Evolutionary conservation across 2,113 vertebrate species (phyloP).

Genomic region (Capra hircus): DNA sequence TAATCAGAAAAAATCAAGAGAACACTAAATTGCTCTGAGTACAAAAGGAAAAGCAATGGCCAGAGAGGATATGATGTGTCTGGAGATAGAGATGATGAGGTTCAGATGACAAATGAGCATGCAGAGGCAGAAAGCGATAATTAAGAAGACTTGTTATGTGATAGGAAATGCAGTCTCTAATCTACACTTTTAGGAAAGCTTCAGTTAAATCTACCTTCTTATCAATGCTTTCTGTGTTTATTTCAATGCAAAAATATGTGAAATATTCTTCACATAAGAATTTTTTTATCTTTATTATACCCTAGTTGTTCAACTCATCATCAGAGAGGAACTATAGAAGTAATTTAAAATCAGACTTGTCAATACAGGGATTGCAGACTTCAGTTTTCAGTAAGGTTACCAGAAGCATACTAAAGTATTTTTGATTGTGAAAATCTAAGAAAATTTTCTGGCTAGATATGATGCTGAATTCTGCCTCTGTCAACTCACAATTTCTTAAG

Average conservation of each 20-base stretch:
- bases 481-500: background rate
- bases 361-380: background rate
- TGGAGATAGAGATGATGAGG: background rate
- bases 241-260: background rate
- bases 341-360: background rate
- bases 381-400: background rate
- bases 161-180: background rate
- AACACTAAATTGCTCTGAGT: background rate
- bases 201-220: background rate
- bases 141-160: background rate
- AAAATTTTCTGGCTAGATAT: background rate
- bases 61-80: background rate
- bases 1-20: background rate
- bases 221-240: background rate
- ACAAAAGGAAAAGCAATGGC: background rate
- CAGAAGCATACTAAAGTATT: background rate
- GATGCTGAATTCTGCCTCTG: background rate
- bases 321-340: background rate
- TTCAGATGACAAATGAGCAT: background rate
- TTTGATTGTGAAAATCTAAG: background rate
- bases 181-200: background rate
- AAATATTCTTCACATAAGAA: background rate
- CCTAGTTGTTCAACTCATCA: background rate
- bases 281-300: background rate
- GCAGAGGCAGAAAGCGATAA: background rate